Evolutionary conservation across 2,888 invertebrate species (phyloP).

Genomic region (Trilocha varians): DNA sequence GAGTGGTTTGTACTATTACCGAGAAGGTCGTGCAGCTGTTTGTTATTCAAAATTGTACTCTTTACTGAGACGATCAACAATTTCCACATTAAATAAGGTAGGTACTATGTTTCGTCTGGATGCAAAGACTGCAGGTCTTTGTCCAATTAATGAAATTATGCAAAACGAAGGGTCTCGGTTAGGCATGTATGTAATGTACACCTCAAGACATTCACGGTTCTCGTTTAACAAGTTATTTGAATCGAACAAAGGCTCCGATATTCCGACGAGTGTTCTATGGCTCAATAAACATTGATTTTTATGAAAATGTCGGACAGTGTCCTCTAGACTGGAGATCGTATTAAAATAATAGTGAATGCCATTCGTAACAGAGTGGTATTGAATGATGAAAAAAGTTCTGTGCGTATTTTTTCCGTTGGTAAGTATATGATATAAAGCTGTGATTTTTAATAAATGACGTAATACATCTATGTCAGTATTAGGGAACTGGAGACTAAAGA

Average conservation of each 20-base stretch:
- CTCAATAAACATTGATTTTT: constrained; percentile 12
- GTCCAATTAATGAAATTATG: constrained; percentile 8
- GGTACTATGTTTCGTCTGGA: neutral
- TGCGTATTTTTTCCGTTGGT: neutral
- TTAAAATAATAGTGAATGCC: neutral
- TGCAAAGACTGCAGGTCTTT: constrained; percentile 3
- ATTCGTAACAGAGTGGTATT: neutral
- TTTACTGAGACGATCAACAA: no score
- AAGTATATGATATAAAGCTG: no score
- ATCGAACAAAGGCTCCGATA: neutral
- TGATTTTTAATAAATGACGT: no score
- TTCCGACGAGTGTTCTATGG: constrained; percentile 11
- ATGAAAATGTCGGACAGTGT: constrained; percentile 9
- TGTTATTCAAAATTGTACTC: constrained; percentile 5
- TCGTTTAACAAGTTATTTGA: constrained; percentile 13
- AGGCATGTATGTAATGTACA: neutral
- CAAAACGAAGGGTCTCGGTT: constrained; percentile 1
- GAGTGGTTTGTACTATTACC: constrained; percentile 16
- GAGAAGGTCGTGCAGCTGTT: constrained; percentile 24
- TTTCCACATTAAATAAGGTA: neutral
- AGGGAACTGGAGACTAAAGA: no score
- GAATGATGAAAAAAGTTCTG: neutral
- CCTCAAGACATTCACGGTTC: constrained; percentile 1
- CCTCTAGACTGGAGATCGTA: neutral
- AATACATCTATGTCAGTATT: no score